A percentile compares a stretch with the other conserved stretches of the same genome.
These are phyloP conservation scores for Drosophila mauritiana DNA, from an alignment of 1,140 invertebrate species.

Conservation along the genomic window DNA sequence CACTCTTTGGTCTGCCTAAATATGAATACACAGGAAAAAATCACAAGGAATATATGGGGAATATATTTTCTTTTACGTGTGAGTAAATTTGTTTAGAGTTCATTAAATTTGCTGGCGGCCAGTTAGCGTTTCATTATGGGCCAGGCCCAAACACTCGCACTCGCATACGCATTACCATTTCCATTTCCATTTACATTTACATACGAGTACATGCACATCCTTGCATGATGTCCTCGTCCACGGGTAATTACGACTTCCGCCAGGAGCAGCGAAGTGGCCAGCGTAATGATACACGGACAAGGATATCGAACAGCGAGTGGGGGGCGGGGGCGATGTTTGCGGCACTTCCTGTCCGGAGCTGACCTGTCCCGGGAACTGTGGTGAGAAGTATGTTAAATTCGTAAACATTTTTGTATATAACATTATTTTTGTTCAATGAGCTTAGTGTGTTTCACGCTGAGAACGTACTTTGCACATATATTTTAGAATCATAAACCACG, in stretches of 20 bases:
- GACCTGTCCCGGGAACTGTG: conserved; percentile 22
- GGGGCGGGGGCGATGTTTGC: not conserved
- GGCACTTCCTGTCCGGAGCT: conserved; percentile 33
- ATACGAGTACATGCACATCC: conserved; percentile 56
- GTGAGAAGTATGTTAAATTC: not conserved
- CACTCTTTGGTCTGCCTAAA: not conserved
- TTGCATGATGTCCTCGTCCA: conserved; percentile 41
- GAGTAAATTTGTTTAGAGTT: conserved; percentile 41
- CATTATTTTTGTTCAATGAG: not conserved
- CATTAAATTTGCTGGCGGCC: conserved; percentile 65
- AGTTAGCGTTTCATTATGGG: conserved; percentile 16
- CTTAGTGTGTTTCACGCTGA: not conserved
- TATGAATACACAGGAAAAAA: not conserved
- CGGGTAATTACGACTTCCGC: conserved; percentile 78
- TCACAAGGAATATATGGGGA: not conserved
- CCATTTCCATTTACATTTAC: conserved; percentile 21
- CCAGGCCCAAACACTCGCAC: conserved; percentile 17
- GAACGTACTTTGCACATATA: too few species aligned
- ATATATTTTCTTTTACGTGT: not conserved
- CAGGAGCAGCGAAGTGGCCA: conserved; percentile 62
- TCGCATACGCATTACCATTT: conserved; percentile 7
- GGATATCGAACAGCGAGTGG: conserved; percentile 39
- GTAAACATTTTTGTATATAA: not conserved
- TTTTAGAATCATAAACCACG: too few species aligned
- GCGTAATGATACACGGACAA: conserved; percentile 48